Conservation (phyloP, 2,113 vertebrate species). For the Tupaia tana region DNA sequence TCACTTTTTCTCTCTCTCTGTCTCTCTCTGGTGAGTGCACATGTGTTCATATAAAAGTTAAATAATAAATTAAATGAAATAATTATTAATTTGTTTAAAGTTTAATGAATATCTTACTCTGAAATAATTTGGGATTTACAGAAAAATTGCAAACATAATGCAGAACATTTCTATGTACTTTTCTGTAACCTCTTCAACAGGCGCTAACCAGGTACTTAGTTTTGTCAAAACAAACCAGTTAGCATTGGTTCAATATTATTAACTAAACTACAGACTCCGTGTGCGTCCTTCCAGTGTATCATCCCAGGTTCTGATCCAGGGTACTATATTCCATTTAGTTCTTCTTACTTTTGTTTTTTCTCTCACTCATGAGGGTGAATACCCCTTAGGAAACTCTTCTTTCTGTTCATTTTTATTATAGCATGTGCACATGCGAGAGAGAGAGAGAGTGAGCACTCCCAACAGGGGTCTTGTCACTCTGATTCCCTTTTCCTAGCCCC, state of each 20-base stretch:
- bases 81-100: background rate
- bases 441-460: no score
- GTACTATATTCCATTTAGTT: background rate
- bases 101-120: background rate
- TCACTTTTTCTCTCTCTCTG: no score
- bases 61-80: no score
- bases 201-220: background rate
- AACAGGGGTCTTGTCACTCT: no score
- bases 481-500: no score
- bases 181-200: background rate
- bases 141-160: background rate
- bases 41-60: no score
- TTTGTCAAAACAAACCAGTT: background rate
- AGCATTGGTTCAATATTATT: rapidly evolving
- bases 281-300: background rate
- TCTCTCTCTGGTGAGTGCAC: no score
- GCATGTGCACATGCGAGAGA: no score
- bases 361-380: background rate
- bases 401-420: background rate
- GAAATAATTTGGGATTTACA: background rate
- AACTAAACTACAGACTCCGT: background rate
- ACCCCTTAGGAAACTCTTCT: background rate
- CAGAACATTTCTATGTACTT: background rate
- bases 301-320: background rate
- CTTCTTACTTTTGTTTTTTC: background rate